These are phyloP conservation scores for Eulithis testata DNA, from an alignment of 2,888 invertebrate species.

Conservation along the genomic window DNA sequence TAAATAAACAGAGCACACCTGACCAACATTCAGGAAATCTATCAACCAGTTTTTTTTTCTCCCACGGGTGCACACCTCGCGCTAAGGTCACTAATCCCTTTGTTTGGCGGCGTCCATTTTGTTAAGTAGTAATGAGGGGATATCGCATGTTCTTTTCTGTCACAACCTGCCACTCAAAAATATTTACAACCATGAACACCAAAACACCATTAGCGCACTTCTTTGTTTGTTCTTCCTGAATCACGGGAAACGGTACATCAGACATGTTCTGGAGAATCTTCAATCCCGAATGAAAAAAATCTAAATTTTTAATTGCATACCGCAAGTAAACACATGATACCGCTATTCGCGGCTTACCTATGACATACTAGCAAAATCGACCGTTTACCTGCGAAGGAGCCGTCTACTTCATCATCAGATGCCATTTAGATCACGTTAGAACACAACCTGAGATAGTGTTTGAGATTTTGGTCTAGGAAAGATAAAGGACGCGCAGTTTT, in stretches of 20 bases:
- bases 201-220: slow-evolving; percentile 61
- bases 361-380: slow-evolving; percentile 82
- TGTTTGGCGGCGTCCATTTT: slow-evolving; percentile 92
- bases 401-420: slow-evolving; percentile 95
- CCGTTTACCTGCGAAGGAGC: slow-evolving; percentile 93
- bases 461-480: slow-evolving; percentile 76
- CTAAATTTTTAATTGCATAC: slow-evolving; percentile 83
- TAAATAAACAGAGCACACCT: slow-evolving; percentile 57
- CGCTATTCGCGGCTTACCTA: slow-evolving; percentile 85
- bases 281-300: slow-evolving; percentile 59
- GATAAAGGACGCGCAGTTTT: slow-evolving; percentile 84
- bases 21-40: slow-evolving; percentile 55
- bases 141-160: slow-evolving; percentile 87
- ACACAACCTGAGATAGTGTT: slow-evolving; percentile 67
- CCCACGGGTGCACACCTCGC: slow-evolving; percentile 73
- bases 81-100: slow-evolving; percentile 88
- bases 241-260: slow-evolving; percentile 44
- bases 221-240: slow-evolving; percentile 45
- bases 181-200: slow-evolving; percentile 79
- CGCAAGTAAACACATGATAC: slow-evolving; percentile 86
- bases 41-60: slow-evolving; percentile 54
- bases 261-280: slow-evolving; percentile 44
- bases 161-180: slow-evolving; percentile 84
- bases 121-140: slow-evolving; percentile 89
- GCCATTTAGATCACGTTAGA: slow-evolving; percentile 87